Conservation (phyloP, 1,140 invertebrate genomes). For the Melitaea cinxia region DNA sequence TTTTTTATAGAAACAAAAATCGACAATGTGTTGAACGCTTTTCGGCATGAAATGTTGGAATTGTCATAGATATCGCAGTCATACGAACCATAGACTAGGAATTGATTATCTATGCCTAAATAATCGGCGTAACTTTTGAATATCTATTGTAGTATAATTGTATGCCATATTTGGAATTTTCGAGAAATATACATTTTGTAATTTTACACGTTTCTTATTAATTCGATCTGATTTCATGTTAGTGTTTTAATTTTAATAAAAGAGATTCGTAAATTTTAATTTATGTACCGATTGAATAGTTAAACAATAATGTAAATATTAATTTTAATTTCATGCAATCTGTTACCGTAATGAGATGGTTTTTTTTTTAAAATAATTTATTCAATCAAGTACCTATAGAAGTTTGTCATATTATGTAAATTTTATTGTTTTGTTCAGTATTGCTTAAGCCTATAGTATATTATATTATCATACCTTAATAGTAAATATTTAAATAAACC, state of each 20-base stretch:
- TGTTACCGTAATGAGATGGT: conserved; percentile 60
- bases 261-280: conserved; percentile 10
- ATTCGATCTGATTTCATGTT: conserved; percentile 32
- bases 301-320: conserved; percentile 38
- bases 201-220: conserved; percentile 41
- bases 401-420: conserved; percentile 69
- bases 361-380: conserved; percentile 55
- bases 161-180: conserved; percentile 44
- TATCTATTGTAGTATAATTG: conserved; percentile 38
- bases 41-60: conserved; percentile 1
- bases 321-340: conserved; percentile 54
- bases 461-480: conserved; percentile 61
- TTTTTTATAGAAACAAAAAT: too few species aligned
- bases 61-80: not conserved
- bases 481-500: conserved; percentile 69
- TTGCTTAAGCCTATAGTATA: conserved; percentile 73
- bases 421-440: conserved; percentile 79
- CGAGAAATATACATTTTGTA: conserved; percentile 52
- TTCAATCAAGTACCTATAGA: conserved; percentile 58
- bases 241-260: not conserved
- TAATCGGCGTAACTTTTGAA: conserved; percentile 35
- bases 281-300: conserved; percentile 9
- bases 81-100: conserved; percentile 23
- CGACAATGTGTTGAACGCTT: not conserved
- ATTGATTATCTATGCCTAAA: conserved; percentile 32